These are phyloP conservation scores for Euthynnus affinis DNA, from an alignment of 2,797 vertebrate species.

Conservation along the genomic window DNA sequence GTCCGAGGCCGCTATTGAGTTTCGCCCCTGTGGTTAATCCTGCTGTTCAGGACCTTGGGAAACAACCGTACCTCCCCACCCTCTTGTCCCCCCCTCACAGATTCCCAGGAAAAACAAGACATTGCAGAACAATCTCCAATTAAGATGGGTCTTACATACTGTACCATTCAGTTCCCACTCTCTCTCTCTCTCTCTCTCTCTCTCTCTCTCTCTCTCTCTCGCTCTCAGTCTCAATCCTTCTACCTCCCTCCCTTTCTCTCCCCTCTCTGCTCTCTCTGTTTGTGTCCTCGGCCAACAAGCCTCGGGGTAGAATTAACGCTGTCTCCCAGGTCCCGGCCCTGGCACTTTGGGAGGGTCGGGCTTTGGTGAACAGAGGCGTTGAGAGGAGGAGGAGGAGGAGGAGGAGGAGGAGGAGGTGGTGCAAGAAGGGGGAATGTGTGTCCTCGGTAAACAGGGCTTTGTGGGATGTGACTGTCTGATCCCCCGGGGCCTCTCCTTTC, in stretches of 20 bases:
- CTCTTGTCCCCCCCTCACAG: constrained; percentile 50
- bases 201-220: constrained; percentile 65
- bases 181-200: constrained; percentile 46
- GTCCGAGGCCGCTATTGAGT: constrained; percentile 82
- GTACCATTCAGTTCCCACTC: constrained; percentile 77
- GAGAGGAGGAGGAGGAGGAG: constrained; percentile 9
- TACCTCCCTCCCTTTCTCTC: constrained; percentile 55
- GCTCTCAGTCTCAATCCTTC: constrained; percentile 59
- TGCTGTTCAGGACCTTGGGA: constrained; percentile 88
- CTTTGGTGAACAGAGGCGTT: constrained; percentile 64
- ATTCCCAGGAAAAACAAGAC: constrained; percentile 86
- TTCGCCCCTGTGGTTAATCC: constrained; percentile 84
- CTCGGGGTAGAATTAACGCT: constrained; percentile 81
- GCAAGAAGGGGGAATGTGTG: constrained; percentile 66
- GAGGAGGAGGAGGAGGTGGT: constrained; percentile 12
- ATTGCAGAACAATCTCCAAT: constrained; percentile 85
- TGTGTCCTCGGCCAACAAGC: constrained; percentile 78
- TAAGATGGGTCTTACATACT: constrained; percentile 85
- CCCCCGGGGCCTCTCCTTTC: constrained; percentile 77
- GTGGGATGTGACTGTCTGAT: constrained; percentile 86
- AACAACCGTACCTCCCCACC: constrained; percentile 70
- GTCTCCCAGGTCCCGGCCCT: constrained; percentile 85
- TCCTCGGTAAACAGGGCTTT: constrained; percentile 86
- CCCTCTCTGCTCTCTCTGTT: constrained; percentile 68
- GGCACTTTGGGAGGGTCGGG: constrained; percentile 76